Evolutionary conservation across 2,888 invertebrate species (phyloP), one percentile per base, ranked within the genome.

Genomic region (Disparrhopalites patrizii): DNA sequence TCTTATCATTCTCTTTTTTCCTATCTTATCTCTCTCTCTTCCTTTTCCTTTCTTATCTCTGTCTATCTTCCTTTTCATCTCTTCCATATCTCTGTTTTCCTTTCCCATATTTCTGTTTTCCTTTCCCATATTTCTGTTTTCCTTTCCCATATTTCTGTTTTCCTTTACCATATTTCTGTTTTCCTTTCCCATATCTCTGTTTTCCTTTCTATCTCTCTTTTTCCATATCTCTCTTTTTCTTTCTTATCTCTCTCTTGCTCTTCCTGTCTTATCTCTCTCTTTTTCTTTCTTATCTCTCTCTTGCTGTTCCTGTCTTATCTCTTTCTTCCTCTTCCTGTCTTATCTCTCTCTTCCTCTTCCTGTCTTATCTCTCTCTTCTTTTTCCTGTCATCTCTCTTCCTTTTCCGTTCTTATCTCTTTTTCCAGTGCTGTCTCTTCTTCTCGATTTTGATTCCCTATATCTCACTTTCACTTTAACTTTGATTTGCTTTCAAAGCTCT

Each of bases 141-240:
- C 36, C 8, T 10, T 13, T 36, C 8, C 8, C 36, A 10, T 36
- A 10, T 36, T 8, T 10, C 8, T 36, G 36, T 36, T 13, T 36
- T 36, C 13, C 13, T 36, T 36, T 13, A 36, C 36, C 36, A 10
- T 36, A 10, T 36, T 36, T 36, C 13, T 10, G n/a, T n/a, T n/a
- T n/a, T n/a, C n/a, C n/a, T n/a, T n/a, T n/a, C n/a, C n/a, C n/a
- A n/a, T n/a, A n/a, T n/a, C n/a, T n/a, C n/a, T n/a, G n/a, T n/a
- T 20, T 8, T 10, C 25, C 10, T 52, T 28, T 52, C 25, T 58
- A 47, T 15, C 50, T 51, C 23, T 31, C 30, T 13, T 50, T 60
- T n/a, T 68, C 56, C 66, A 65, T 60, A 50, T 54, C 50, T 62
- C 68, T 43, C 40, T 25, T 30, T 30, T 18, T n/a, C 30, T 31